phyloP scores from a whole-genome alignment of 2,113 vertebrate genomes.

The Atractosteus spatula region DNA sequence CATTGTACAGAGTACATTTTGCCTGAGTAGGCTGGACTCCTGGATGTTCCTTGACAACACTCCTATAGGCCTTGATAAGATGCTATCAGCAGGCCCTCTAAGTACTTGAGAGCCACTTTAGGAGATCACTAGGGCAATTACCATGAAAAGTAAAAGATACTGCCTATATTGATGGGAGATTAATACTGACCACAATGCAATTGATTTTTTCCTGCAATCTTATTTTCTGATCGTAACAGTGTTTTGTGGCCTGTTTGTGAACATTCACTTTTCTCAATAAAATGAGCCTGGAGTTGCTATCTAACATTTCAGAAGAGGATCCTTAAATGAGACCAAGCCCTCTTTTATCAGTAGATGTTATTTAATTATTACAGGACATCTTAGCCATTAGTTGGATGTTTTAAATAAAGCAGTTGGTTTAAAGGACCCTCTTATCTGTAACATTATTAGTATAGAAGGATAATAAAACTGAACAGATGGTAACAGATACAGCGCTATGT shows the following conservation, averaged over 20 bases:
- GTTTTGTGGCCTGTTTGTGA: conserved; percentile 56
- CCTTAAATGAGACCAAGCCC: conserved; percentile 56
- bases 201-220: conserved; percentile 70
- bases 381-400: conserved; percentile 67
- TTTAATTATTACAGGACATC: conserved; percentile 74
- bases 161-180: conserved; percentile 78
- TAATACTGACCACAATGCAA: conserved; percentile 82
- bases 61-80: conserved; percentile 74
- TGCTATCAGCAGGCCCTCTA: conserved; percentile 75
- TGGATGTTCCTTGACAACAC: conserved; percentile 45
- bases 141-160: conserved; percentile 82
- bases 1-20: conserved; percentile 43
- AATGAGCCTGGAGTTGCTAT: conserved; percentile 41
- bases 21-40: conserved; percentile 29
- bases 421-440: conserved; percentile 56
- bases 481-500: conserved; percentile 54
- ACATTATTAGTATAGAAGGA: conserved; percentile 59
- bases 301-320: conserved; percentile 56
- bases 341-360: conserved; percentile 68
- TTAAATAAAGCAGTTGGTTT: conserved; percentile 76
- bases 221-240: conserved; percentile 70
- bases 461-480: conserved; percentile 60
- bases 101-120: conserved; percentile 81
- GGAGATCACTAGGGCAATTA: conserved; percentile 83
- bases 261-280: conserved; percentile 26